phyloP scores from a whole-genome alignment of 1,140 invertebrate species.

The Phortica variegata region DNA sequence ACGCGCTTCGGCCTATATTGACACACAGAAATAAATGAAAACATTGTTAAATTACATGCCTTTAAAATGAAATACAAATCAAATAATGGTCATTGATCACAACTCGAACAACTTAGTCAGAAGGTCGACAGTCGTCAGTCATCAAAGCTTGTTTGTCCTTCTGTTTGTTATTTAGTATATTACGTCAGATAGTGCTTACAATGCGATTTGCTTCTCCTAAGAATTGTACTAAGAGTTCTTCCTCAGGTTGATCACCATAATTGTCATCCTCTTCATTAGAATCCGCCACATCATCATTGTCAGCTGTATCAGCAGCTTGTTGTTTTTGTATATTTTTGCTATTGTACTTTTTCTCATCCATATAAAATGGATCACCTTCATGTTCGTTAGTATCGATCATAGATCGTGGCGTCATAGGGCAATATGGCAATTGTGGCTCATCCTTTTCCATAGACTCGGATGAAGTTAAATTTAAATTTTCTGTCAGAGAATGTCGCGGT shows the following conservation, averaged over 20 bases:
- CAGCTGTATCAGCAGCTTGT: not conserved
- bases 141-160: too few species aligned
- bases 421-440: not conserved
- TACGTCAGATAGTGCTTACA: slow-evolving; percentile 45
- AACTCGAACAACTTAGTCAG: too few species aligned
- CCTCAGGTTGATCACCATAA: slow-evolving; percentile 23
- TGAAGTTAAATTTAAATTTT: not conserved
- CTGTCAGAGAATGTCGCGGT: not conserved
- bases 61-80: not conserved
- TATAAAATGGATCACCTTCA: not conserved
- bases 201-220: slow-evolving; percentile 45
- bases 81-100: too few species aligned
- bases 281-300: too few species aligned
- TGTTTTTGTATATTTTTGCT: not conserved
- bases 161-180: not conserved
- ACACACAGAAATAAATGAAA: slow-evolving; percentile 37
- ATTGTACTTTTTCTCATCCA: not conserved
- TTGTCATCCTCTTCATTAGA: slow-evolving; percentile 6
- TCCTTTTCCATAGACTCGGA: not conserved
- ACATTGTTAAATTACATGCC: too few species aligned
- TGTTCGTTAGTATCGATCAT: slow-evolving; percentile 10
- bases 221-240: slow-evolving; percentile 41
- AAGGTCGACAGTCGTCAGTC: too few species aligned
- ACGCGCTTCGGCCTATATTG: slow-evolving; percentile 90
- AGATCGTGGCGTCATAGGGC: slow-evolving; percentile 11